Conservation (phyloP, 2,797 vertebrate species). For the Sebastes steindachneri region DNA sequence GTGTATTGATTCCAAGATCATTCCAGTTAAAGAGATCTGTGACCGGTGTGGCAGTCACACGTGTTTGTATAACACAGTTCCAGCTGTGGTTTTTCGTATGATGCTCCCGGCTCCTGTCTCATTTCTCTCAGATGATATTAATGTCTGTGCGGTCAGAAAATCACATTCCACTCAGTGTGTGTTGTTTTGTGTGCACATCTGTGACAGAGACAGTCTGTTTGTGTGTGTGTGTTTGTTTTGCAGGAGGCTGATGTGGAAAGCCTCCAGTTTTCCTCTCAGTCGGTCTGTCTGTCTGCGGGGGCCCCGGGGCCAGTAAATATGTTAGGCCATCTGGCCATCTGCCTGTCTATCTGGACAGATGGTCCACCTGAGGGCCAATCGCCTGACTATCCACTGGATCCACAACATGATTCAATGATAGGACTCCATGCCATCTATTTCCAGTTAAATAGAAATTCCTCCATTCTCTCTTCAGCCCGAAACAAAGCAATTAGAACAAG, state of each 20-base stretch:
- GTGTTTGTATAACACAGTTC: background rate
- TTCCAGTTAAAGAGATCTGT: background rate
- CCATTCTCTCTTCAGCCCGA: background rate
- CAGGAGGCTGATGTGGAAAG: constrained; percentile 41
- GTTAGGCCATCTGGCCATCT: constrained; percentile 54
- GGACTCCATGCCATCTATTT: constrained; percentile 1
- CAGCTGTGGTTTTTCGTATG: background rate
- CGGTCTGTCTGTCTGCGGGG: constrained; percentile 13
- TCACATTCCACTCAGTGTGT: background rate
- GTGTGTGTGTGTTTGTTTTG: constrained; percentile 44
- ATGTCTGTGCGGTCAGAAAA: background rate
- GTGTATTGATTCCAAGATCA: background rate
- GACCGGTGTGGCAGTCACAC: background rate
- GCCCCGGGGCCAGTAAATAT: constrained; percentile 40
- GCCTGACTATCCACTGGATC: constrained; percentile 35
- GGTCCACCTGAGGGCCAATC: constrained; percentile 51
- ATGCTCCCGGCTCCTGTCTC: background rate
- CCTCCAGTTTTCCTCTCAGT: constrained; percentile 32
- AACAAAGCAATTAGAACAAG: background rate
- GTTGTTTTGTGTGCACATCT: constrained; percentile 32
- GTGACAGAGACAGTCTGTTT: constrained; percentile 23
- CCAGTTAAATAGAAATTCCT: constrained; percentile 17
- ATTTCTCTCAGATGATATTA: background rate
- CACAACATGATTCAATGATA: constrained; percentile 16
- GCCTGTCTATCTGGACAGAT: constrained; percentile 54